These are phyloP conservation scores for Orthosia gracilis DNA, from an alignment of 2,888 invertebrate genomes.

Conservation along the genomic window DNA sequence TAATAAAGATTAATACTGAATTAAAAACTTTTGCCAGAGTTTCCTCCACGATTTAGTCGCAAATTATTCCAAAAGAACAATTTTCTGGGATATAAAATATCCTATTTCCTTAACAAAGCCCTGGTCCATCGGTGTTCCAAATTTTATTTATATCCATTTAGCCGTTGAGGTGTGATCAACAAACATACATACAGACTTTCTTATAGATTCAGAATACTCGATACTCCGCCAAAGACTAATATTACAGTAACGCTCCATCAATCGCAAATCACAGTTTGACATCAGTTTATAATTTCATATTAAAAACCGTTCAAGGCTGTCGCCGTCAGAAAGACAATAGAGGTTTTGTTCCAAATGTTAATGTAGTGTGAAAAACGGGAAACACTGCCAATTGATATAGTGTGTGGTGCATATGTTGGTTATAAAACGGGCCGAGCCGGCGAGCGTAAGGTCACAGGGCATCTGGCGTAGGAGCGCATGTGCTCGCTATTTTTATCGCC, in stretches of 20 bases:
- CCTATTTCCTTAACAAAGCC: neutral
- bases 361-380: slow-evolving; percentile 80
- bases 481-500: slow-evolving; percentile 88
- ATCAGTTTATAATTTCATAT: slow-evolving; percentile 63
- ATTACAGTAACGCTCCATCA: slow-evolving; percentile 67
- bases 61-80: neutral
- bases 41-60: no score
- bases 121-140: neutral
- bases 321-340: slow-evolving; percentile 69
- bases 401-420: slow-evolving; percentile 71
- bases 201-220: slow-evolving; percentile 23
- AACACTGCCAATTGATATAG: slow-evolving; percentile 80
- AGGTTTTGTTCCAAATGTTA: slow-evolving; percentile 75
- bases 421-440: slow-evolving; percentile 74
- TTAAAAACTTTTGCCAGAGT: neutral
- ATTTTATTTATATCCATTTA: neutral
- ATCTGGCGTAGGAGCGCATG: slow-evolving; percentile 86
- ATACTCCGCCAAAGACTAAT: slow-evolving; percentile 58
- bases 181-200: neutral
- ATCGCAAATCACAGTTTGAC: slow-evolving; percentile 64
- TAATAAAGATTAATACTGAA: no score
- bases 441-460: slow-evolving; percentile 88
- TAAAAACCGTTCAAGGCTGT: slow-evolving; percentile 54
- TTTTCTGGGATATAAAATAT: neutral
- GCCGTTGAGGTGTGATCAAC: neutral